Conservation (phyloP, 1,140 invertebrate species). For the Cydia splendana region DNA sequence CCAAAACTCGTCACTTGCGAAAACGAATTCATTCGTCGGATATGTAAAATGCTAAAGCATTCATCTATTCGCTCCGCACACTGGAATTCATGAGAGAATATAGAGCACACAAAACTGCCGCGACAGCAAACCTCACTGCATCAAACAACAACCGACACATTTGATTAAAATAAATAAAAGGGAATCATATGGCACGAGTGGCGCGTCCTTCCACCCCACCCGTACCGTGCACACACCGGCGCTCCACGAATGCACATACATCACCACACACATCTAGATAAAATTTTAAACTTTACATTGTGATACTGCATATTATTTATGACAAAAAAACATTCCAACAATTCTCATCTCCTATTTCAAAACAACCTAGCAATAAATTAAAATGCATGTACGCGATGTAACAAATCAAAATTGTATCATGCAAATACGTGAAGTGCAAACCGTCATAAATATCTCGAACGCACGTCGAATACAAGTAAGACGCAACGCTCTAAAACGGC, state of each 20-base stretch:
- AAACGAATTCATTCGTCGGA: constrained; percentile 77
- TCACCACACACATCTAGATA: constrained; percentile 17
- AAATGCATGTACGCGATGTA: constrained; percentile 27
- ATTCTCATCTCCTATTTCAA: constrained; percentile 30
- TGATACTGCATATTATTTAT: constrained; percentile 13
- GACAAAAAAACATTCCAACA: constrained; percentile 11
- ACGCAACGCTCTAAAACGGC: constrained; percentile 70
- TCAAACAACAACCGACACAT: constrained; percentile 72
- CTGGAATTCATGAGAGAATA: constrained; percentile 75
- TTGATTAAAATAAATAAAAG: constrained; percentile 79
- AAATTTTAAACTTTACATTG: constrained; percentile 20
- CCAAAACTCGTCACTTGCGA: constrained; percentile 64
- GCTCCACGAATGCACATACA: constrained; percentile 24
- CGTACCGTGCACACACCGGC: not conserved
- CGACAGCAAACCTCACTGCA: constrained; percentile 67
- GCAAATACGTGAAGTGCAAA: constrained; percentile 49
- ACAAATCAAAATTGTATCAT: constrained; percentile 42
- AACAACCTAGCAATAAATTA: constrained; percentile 27
- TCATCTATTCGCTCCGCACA: constrained; percentile 71
- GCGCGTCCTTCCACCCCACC: constrained; percentile 38
- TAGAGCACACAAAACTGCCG: constrained; percentile 71
- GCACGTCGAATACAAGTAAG: constrained; percentile 65
- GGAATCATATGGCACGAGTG: constrained; percentile 59
- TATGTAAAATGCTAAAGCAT: constrained; percentile 79
- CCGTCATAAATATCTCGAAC: constrained; percentile 65